Evolutionary conservation across 2,888 invertebrate species (phyloP).

Genomic region (Sturmia bella): DNA sequence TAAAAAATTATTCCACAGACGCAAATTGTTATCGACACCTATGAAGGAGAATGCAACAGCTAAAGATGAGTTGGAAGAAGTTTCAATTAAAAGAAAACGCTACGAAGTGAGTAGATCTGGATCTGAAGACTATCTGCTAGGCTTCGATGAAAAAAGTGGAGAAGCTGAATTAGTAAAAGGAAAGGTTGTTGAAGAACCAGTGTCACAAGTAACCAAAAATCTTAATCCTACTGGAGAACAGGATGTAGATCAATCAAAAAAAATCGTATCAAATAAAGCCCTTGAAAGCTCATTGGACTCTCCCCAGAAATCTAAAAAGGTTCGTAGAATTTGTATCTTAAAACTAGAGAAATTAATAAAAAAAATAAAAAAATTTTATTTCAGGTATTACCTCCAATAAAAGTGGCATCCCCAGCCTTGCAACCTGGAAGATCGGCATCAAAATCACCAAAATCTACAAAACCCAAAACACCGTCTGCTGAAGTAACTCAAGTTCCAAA

Average conservation of each 20-base stretch:
- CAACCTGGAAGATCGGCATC: slow-evolving; percentile 48
- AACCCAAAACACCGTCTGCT: slow-evolving; percentile 51
- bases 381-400: slow-evolving; percentile 41
- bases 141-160: slow-evolving; percentile 72
- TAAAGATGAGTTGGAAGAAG: slow-evolving; percentile 56
- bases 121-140: slow-evolving; percentile 71
- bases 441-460: slow-evolving; percentile 52
- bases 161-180: slow-evolving; percentile 69
- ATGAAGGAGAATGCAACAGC: slow-evolving; percentile 37
- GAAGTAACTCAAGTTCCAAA: slow-evolving; percentile 31
- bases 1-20: slow-evolving; percentile 47
- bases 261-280: neutral
- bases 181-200: slow-evolving; percentile 30
- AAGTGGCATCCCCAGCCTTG: slow-evolving; percentile 22
- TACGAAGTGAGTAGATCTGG: slow-evolving; percentile 69
- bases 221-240: slow-evolving; percentile 6
- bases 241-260: slow-evolving; percentile 1
- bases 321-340: slow-evolving; percentile 19
- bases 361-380: slow-evolving; percentile 6
- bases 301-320: slow-evolving; percentile 63
- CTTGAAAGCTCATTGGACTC: slow-evolving; percentile 16
- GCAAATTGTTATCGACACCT: slow-evolving; percentile 59
- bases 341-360: neutral
- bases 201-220: neutral
- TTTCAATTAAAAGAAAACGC: slow-evolving; percentile 68